Conservation (phyloP, 2,113 vertebrate species). For the Oenanthe oenanthe region DNA sequence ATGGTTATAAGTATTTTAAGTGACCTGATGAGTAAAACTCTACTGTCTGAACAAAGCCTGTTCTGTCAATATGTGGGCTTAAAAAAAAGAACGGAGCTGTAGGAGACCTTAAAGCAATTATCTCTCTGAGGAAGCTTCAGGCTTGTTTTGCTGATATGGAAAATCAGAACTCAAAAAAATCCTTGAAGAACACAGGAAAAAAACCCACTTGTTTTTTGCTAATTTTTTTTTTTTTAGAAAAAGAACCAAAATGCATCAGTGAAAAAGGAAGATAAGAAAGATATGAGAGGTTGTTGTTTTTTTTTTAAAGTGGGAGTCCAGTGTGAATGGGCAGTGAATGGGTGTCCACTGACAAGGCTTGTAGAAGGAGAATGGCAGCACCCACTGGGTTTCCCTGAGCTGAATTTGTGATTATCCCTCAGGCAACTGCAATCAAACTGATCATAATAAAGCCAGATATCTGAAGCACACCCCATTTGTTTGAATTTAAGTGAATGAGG, state of each 20-base stretch:
- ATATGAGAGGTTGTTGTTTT: neutral
- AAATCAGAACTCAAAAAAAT: neutral
- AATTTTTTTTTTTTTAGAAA: neutral
- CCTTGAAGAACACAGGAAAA: neutral
- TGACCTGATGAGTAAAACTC: neutral
- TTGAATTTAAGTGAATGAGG: neutral
- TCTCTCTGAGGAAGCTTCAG: neutral
- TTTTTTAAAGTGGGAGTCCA: neutral
- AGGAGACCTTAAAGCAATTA: neutral
- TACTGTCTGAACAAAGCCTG: neutral
- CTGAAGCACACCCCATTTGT: neutral
- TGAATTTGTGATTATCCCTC: neutral
- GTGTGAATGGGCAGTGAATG: neutral
- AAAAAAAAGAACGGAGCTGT: neutral
- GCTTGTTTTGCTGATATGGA: neutral
- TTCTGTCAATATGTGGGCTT: neutral
- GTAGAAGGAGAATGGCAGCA: neutral
- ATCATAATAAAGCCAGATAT: neutral
- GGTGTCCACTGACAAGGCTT: neutral
- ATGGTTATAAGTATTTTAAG: neutral
- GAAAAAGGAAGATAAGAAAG: neutral
- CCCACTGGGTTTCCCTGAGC: neutral
- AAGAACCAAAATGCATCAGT: neutral
- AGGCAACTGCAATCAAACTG: neutral
- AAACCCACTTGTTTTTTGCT: rapidly evolving